A percentile compares a stretch with the other conserved stretches of the same genome.
Conservation (phyloP, 2,888 invertebrate genomes). For the Aphidius colemani region DNA sequence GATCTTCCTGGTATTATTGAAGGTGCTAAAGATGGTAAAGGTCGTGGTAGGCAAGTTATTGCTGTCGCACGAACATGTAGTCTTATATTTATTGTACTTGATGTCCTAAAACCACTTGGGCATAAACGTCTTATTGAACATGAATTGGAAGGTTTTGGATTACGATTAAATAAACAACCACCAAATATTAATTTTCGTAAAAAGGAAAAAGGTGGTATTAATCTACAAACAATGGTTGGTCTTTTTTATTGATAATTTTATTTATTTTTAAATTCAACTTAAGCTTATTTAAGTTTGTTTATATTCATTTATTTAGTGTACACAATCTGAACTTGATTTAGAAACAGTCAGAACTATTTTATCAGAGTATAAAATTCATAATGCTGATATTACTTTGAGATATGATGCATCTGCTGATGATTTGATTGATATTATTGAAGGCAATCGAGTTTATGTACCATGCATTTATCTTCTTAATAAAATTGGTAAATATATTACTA, state of each 20-base stretch:
- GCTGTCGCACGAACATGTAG: conserved; percentile 98
- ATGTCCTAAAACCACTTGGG: conserved; percentile 94
- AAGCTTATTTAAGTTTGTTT: conserved; percentile 16
- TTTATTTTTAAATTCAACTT: conserved; percentile 5
- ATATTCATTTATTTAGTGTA: conserved; percentile 65
- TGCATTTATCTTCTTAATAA: conserved; percentile 99
- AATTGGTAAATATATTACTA: conserved; percentile 70
- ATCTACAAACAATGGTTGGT: conserved; percentile 85
- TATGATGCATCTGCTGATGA: conserved; percentile 97
- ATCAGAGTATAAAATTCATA: conserved; percentile 97
- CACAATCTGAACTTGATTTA: conserved; percentile 90
- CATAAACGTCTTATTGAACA: conserved; percentile 96
- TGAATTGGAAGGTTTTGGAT: conserved; percentile 98
- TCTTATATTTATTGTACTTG: conserved; percentile 95
- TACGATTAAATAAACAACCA: conserved; percentile 93
- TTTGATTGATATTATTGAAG: conserved; percentile 97
- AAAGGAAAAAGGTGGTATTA: conserved; percentile 99
- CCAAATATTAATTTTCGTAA: conserved; percentile 95
- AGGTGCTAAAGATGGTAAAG: conserved; percentile 99
- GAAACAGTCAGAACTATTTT: conserved; percentile 96
- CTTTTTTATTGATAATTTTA: conserved; percentile 2
- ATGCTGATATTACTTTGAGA: conserved; percentile 94
- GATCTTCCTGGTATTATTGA: conserved; percentile 99
- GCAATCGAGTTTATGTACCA: conserved; percentile 96
- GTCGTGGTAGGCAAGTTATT: conserved; percentile 97